phyloP scores from a whole-genome alignment of 2,113 vertebrate species.

The Orthonyx spaldingii region DNA sequence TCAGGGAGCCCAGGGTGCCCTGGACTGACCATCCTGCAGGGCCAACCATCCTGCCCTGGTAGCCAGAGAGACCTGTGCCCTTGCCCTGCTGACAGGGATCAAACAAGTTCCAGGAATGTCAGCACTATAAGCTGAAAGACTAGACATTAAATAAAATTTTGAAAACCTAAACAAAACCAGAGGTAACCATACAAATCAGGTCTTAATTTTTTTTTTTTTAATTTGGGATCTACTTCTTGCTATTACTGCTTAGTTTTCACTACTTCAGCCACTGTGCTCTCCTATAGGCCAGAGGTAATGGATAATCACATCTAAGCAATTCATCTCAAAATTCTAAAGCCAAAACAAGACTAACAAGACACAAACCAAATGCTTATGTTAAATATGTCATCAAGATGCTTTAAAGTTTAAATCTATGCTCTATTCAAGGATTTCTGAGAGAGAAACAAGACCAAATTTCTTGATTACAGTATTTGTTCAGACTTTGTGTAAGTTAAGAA shows the following conservation, averaged over 20 bases:
- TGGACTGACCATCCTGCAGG: background rate
- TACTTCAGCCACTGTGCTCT: background rate
- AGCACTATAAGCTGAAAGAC: background rate
- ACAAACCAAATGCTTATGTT: background rate
- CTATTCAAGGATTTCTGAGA: background rate
- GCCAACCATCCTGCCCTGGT: background rate
- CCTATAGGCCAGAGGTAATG: background rate
- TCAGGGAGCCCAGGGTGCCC: background rate
- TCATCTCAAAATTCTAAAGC: background rate
- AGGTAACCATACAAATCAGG: background rate
- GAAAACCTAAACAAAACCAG: background rate
- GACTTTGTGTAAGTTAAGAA: background rate
- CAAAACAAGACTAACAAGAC: background rate
- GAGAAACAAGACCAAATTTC: background rate
- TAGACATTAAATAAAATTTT: background rate
- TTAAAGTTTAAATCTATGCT: background rate
- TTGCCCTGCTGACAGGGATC: background rate
- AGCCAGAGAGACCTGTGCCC: background rate
- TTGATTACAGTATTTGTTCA: constrained; percentile 12
- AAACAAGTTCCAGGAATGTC: background rate
- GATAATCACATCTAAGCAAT: background rate
- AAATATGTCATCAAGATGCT: background rate
- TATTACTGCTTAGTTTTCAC: background rate
- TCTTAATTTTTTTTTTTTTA: too few species aligned
- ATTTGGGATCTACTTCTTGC: background rate